Base-by-base conservation (phyloP, 2,888 invertebrate species). In the Anaspis maculata region DNA sequence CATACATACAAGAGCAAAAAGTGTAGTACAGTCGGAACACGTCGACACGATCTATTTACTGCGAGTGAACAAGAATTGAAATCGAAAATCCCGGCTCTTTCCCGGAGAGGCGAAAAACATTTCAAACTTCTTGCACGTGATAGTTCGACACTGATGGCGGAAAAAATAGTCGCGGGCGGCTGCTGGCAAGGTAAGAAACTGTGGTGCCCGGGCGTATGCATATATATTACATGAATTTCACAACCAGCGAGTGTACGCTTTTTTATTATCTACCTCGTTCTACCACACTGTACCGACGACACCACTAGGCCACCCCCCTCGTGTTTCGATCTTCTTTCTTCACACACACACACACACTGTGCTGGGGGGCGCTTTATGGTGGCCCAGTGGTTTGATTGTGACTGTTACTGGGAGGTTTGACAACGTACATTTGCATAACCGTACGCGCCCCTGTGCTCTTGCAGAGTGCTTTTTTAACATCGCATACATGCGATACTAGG, bases 41-140 rank as follows among this genome's bases (percentile, higher is more conserved):
- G 59, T 57, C 48, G 44, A 31, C 46, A 34, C 46, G 53, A 56
- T 56, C 58, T 57, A 57, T 59, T 55, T 56, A 57, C 54, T 50
- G 48, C 49, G 28, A 37, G 45, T 40, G 49, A 46, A 54, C 51
- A 54, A 51, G 56, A 52, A 55, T 54, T 55, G 57, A 57, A 56
- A 59, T 56, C 52, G 54, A 54, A 59, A 57, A 56, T 51, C 51
- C 45, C 16, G n/a, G 28, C 28, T 25, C 29, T 27, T 27, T 24
- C 24, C n/a, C n/a, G n/a, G n/a, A n/a, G 15, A 12, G 10, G 3
- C 16, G 6, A 10, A 25, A 25, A 7, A 25, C 25, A 10, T 5
- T 25, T 10, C 25, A 25, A 25, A 25, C 19, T 19, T 9, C n/a
- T n/a, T n/a, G n/a, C n/a, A n/a, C 19, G 19, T 19, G 19, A 5